Evolutionary conservation across 2,888 invertebrate genomes (phyloP), one percentile per base, ranked within the genome.

Genomic region (Celastrina argiolus): DNA sequence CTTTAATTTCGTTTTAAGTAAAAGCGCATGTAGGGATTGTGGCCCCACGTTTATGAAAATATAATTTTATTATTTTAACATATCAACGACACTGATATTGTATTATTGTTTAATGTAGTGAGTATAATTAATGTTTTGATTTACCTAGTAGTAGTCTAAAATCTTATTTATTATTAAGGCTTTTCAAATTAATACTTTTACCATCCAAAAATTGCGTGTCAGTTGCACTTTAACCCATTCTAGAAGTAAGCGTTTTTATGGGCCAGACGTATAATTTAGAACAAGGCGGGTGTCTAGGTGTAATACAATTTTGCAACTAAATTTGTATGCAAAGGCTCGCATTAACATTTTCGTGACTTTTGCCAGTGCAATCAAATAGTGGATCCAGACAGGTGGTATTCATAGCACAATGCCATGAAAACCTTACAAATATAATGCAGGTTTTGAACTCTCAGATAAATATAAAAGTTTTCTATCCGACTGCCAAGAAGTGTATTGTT

Each of bases 331-430:
- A 69, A 56, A 36, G 59, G 56, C 22, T 63, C 56, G 65, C 65
- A 69, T 69, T 68, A 68, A 67, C 56, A 64, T 64, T 72, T 67
- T 69, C 72, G 71, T 71, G 71, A 71, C 70, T 72, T 56, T 56
- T 56, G 64, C 66, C 70, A 67, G 67, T 72, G 68, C 70, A 73
- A 73, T 72, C 68, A 68, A 66, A 68, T 68, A 36, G 70, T 65
- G 66, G 68, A 70, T 66, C 68, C 69, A 69, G 58, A 71, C 67
- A 67, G 68, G 67, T 71, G 70, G 63, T 69, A 69, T 71, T 69
- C 72, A 74, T 70, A 63, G 72, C 66, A 63, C 67, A 65, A 36
- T 67, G 69, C 65, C 71, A 72, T 69, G 70, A 69, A 69, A 61
- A 39, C 61, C 12, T 39, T 14, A 22, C 22, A 18, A 18, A 59